phyloP scores from a whole-genome alignment of 30 jellyfish, hydroid and myxozoan genomes.

The Rhopilema esculentum region DNA sequence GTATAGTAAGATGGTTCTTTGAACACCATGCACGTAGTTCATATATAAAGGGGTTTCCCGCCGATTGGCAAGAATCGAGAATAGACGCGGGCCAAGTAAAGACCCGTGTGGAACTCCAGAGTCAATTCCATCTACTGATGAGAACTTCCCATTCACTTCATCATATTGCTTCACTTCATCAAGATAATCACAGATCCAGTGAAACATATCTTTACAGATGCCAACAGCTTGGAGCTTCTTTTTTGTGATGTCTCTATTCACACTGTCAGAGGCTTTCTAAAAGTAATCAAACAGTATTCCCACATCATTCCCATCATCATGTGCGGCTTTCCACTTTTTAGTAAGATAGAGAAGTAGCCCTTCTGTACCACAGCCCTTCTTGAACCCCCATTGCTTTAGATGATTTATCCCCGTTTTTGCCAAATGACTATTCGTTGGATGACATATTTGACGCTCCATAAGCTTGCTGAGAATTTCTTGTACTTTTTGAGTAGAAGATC shows the following conservation, averaged over 20 bases:
- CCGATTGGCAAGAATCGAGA: slow-evolving; percentile 29
- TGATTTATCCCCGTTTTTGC: no score
- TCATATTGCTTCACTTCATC: slow-evolving; percentile 24
- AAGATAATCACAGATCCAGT: slow-evolving; percentile 19
- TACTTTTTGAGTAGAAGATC: no score
- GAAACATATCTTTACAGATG: no score
- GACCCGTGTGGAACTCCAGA: slow-evolving; percentile 59
- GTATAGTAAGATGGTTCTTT: slow-evolving; percentile 22
- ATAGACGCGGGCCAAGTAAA: slow-evolving; percentile 24
- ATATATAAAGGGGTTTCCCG: background rate
- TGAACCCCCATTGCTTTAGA: no score
- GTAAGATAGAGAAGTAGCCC: slow-evolving; percentile 50
- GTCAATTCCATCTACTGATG: slow-evolving; percentile 25
- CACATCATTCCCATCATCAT: slow-evolving; percentile 44
- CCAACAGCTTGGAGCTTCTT: slow-evolving; percentile 20
- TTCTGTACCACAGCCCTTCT: no score
- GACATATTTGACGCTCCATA: no score
- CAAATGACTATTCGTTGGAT: no score
- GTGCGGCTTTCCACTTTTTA: slow-evolving; percentile 45
- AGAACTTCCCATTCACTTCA: slow-evolving; percentile 35
- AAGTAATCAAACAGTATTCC: slow-evolving; percentile 25
- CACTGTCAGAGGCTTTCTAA: slow-evolving; percentile 59
- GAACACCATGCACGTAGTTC: slow-evolving; percentile 45
- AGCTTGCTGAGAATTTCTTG: no score
- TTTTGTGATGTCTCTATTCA: background rate